Conservation (phyloP, 1,140 invertebrate species). For the Orius insidiosus region DNA sequence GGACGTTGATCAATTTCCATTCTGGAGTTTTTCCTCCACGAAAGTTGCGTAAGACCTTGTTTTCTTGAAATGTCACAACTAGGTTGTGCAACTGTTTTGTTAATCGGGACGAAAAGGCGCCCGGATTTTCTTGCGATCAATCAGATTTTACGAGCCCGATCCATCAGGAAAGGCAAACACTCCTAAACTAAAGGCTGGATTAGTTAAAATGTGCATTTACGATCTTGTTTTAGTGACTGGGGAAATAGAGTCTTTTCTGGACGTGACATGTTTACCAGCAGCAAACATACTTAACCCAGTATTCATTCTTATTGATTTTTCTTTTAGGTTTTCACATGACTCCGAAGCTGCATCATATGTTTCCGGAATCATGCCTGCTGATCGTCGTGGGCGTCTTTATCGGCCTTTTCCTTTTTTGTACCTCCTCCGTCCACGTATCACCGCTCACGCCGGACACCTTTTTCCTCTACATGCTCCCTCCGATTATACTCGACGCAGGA, state of each 20-base stretch:
- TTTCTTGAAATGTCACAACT: too few species aligned
- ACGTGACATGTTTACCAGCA: too few species aligned
- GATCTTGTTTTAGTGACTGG: conserved; percentile 1
- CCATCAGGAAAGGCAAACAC: neutral
- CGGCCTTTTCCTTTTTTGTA: conserved; percentile 63
- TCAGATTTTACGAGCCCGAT: neutral
- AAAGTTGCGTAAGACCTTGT: too few species aligned
- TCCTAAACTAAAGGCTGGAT: neutral
- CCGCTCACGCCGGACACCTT: conserved; percentile 85
- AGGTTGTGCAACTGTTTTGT: too few species aligned
- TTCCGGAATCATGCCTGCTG: conserved; percentile 90
- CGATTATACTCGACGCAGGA: conserved; percentile 92
- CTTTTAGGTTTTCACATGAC: conserved; percentile 83
- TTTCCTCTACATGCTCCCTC: conserved; percentile 90
- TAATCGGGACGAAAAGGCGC: neutral
- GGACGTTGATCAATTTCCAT: too few species aligned
- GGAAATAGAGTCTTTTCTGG: too few species aligned
- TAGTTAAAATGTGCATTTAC: neutral
- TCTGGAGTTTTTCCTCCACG: too few species aligned
- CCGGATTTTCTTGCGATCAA: neutral
- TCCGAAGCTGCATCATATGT: conserved; percentile 70
- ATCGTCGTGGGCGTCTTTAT: conserved; percentile 89
- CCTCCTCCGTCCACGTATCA: conserved; percentile 61
- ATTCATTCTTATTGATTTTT: conserved; percentile 2
- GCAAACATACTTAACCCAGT: too few species aligned